Conservation (phyloP, 2,888 invertebrate genomes). For the Sphaerophoria taeniata region DNA sequence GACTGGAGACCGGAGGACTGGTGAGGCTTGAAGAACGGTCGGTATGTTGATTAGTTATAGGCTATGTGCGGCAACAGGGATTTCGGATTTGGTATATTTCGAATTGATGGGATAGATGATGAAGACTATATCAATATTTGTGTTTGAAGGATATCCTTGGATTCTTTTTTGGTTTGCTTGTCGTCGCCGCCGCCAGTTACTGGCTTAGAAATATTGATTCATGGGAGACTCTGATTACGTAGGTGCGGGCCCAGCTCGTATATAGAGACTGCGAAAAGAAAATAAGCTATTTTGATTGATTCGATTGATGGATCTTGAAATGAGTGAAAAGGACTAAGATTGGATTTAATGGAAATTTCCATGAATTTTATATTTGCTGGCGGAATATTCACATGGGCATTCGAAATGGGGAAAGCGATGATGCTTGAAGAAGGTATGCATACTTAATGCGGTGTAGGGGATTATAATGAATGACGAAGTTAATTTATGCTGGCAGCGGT, state of each 20-base stretch:
- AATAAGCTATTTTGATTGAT: conserved; percentile 29
- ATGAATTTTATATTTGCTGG: neutral
- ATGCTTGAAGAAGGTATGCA: too few relatives aligned
- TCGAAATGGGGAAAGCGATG: too few relatives aligned
- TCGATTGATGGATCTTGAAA: conserved; percentile 3
- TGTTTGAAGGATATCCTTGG: conserved; percentile 4
- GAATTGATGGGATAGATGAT: conserved; percentile 44
- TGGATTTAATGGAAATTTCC: neutral
- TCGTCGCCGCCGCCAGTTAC: neutral
- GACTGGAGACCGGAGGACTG: neutral
- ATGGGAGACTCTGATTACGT: neutral
- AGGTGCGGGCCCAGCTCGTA: neutral
- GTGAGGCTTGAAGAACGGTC: neutral
- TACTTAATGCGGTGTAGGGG: too few relatives aligned
- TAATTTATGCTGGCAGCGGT: too few relatives aligned
- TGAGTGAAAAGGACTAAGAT: neutral
- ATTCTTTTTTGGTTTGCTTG: neutral
- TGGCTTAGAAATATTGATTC: conserved; percentile 14
- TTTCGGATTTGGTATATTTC: conserved; percentile 42
- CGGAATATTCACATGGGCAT: neutral
- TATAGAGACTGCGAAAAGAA: conserved; percentile 1
- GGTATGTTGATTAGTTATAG: conserved; percentile 48
- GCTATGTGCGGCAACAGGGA: conserved; percentile 35
- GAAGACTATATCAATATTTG: conserved; percentile 34
- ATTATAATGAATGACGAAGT: too few relatives aligned